A percentile compares a stretch with the other conserved stretches of the same genome.
phyloP scores from a whole-genome alignment of 2,797 vertebrate genomes.

The Leucoraja ocellata region DNA sequence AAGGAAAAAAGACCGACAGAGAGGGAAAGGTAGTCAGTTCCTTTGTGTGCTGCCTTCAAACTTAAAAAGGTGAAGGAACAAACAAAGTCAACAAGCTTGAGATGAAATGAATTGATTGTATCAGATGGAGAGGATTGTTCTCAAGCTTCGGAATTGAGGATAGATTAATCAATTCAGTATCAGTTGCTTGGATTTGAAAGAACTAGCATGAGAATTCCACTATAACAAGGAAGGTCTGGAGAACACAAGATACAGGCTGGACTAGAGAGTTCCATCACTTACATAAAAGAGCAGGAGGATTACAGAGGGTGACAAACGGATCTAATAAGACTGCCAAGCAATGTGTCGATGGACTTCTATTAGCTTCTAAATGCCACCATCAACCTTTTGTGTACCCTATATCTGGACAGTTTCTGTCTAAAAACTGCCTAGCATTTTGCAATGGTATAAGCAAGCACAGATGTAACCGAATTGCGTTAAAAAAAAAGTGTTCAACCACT shows the following conservation, averaged over 20 bases:
- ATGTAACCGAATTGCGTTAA: not conserved
- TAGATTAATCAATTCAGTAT: slow-evolving; percentile 6
- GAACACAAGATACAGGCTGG: not conserved
- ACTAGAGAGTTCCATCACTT: not conserved
- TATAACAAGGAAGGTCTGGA: slow-evolving; percentile 4
- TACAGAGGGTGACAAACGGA: not conserved
- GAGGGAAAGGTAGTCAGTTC: slow-evolving; percentile 18
- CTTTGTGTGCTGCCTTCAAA: slow-evolving; percentile 17
- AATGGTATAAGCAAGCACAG: not conserved
- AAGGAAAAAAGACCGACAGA: not conserved
- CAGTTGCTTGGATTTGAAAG: not conserved
- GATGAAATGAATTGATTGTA: slow-evolving; percentile 20
- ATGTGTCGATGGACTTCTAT: not conserved
- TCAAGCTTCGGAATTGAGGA: not conserved
- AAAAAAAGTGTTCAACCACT: not conserved
- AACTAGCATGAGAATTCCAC: not conserved
- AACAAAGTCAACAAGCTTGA: slow-evolving; percentile 22
- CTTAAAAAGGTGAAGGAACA: slow-evolving; percentile 21
- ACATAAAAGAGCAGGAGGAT: not conserved
- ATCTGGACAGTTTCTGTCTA: not conserved
- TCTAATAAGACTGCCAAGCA: not conserved
- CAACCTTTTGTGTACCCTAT: not conserved
- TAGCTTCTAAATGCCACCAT: not conserved
- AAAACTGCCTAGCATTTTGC: not conserved
- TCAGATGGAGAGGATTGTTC: not conserved